These are phyloP conservation scores for Gymnopithys bicolor DNA, from an alignment of 2,797 vertebrate genomes.

Conservation along the genomic window DNA sequence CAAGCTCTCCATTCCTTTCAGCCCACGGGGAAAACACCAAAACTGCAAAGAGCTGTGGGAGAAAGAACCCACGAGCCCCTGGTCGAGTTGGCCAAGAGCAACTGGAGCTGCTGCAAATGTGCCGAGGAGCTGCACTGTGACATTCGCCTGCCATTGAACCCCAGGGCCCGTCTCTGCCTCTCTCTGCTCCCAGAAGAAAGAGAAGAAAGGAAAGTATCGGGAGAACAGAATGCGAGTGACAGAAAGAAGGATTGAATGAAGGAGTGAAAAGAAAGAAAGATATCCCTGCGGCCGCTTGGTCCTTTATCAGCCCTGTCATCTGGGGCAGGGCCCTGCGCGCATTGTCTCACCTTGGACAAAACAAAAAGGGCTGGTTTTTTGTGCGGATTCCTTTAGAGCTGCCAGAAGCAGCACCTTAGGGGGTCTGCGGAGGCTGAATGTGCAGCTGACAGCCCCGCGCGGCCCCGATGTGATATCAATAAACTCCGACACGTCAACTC, in stretches of 20 bases:
- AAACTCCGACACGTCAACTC: constrained; percentile 86
- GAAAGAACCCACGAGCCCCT: neutral
- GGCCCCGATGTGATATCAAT: constrained; percentile 85
- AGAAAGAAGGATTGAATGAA: constrained; percentile 78
- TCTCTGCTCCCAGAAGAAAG: constrained; percentile 34
- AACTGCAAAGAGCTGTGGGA: neutral
- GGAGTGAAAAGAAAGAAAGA: constrained; percentile 74
- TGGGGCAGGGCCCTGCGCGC: constrained; percentile 74
- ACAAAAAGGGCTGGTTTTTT: constrained; percentile 74
- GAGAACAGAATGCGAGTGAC: constrained; percentile 73
- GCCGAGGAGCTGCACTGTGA: constrained; percentile 41
- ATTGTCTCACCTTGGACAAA: constrained; percentile 87
- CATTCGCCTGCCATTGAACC: constrained; percentile 65
- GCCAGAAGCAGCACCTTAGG: constrained; percentile 86
- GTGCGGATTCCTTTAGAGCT: constrained; percentile 74
- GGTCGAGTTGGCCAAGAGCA: neutral
- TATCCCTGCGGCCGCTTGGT: constrained; percentile 76
- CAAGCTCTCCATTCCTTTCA: neutral
- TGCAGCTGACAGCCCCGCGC: constrained; percentile 87
- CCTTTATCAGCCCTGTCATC: constrained; percentile 91
- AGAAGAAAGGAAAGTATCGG: constrained; percentile 49
- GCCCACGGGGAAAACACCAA: neutral
- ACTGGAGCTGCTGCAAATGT: neutral
- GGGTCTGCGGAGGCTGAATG: constrained; percentile 85
- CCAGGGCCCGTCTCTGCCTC: constrained; percentile 56